Evolutionary conservation across 2,113 vertebrate species (phyloP).

Genomic region (Phainopepla nitens): DNA sequence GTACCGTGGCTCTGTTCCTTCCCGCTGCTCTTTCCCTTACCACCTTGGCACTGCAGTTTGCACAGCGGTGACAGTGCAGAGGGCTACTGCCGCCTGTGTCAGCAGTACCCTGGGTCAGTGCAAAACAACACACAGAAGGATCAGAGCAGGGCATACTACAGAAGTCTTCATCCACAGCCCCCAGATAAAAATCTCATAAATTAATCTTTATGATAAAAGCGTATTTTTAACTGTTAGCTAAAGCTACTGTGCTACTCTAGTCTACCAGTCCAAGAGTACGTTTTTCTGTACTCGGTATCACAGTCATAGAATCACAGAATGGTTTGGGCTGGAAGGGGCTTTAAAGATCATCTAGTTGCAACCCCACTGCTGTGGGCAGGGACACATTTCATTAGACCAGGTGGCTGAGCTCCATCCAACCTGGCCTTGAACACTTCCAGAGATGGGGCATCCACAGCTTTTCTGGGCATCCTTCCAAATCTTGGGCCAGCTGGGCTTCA

Average conservation of each 20-base stretch:
- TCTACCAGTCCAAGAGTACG: accelerated
- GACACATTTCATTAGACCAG: background rate
- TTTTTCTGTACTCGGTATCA: background rate
- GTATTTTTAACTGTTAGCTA: background rate
- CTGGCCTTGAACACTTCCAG: background rate
- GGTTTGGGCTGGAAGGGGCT: background rate
- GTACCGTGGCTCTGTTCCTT: background rate
- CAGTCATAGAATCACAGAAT: background rate
- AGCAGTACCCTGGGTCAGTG: too few relatives aligned
- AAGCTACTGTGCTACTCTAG: background rate
- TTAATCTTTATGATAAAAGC: background rate
- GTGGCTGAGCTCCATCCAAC: background rate
- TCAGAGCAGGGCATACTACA: background rate
- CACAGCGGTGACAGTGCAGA: background rate
- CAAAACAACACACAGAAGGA: background rate
- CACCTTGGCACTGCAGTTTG: accelerated
- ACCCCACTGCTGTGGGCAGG: background rate
- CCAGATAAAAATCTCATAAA: background rate
- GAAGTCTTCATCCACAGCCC: background rate
- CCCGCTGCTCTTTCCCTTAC: background rate
- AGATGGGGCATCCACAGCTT: background rate
- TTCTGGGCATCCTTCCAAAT: background rate
- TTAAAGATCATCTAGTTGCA: background rate
- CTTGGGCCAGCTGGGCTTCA: background rate
- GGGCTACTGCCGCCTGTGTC: background rate